A percentile compares a stretch with the other conserved stretches of the same genome.
Evolutionary conservation across 1,140 invertebrate species (phyloP).

Genomic region (Charaxes varanes): DNA sequence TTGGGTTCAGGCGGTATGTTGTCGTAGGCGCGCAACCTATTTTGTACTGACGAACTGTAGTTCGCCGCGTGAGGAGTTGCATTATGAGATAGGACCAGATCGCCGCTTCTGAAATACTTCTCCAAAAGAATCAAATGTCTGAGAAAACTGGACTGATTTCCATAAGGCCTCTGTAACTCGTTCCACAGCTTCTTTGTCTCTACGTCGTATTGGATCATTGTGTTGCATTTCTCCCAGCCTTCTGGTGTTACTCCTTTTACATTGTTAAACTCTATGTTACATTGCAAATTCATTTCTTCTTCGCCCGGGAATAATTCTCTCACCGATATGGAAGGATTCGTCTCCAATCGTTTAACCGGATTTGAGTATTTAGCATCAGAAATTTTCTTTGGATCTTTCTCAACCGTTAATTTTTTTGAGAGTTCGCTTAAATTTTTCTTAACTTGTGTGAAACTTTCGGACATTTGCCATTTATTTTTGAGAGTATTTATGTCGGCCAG

Average conservation of each 20-base stretch:
- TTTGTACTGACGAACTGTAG: constrained; percentile 87
- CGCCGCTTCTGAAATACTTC: constrained; percentile 86
- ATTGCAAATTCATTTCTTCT: constrained; percentile 85
- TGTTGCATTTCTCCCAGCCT: constrained; percentile 87
- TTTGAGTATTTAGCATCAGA: constrained; percentile 59
- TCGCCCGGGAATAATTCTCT: constrained; percentile 85
- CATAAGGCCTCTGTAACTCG: constrained; percentile 87
- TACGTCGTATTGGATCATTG: constrained; percentile 86
- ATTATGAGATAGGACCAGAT: constrained; percentile 81
- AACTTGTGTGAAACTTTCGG: constrained; percentile 67
- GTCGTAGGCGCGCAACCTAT: constrained; percentile 84
- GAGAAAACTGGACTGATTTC: constrained; percentile 88
- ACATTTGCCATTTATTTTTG: constrained; percentile 71
- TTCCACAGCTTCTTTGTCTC: constrained; percentile 87
- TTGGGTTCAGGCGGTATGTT: constrained; percentile 61
- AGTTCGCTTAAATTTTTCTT: constrained; percentile 68
- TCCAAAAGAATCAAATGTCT: constrained; percentile 86
- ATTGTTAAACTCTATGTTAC: constrained; percentile 81
- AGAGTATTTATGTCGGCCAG: constrained; percentile 60
- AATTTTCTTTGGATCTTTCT: constrained; percentile 54
- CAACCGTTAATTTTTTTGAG: constrained; percentile 55
- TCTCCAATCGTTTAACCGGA: constrained; percentile 75
- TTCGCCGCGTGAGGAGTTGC: constrained; percentile 83
- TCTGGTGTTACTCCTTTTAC: constrained; percentile 81
- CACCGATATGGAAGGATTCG: constrained; percentile 87